Evolutionary conservation across 2,888 invertebrate genomes (phyloP).

Genomic region (Dryomyza anilis): DNA sequence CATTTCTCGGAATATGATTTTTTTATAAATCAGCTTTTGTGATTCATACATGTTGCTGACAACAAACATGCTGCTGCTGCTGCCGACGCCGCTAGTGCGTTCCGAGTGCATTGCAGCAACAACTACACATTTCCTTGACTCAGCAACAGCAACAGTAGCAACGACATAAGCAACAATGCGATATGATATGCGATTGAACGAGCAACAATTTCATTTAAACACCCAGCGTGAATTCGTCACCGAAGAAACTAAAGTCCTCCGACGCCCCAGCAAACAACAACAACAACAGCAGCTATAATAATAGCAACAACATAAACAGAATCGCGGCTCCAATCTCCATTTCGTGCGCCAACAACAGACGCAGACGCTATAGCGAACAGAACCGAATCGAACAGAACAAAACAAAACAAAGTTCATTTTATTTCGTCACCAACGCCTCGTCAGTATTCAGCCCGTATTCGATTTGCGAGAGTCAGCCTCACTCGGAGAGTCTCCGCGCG

Average conservation of each 20-base stretch:
- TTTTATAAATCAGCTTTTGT: not conserved
- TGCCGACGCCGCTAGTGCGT: too few species aligned
- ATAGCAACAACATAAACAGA: not conserved
- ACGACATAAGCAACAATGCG: not conserved
- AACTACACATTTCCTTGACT: not conserved
- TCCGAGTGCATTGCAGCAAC: too few species aligned
- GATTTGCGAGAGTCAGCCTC: slow-evolving; percentile 15
- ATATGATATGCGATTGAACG: too few species aligned
- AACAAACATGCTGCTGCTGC: slow-evolving; percentile 7
- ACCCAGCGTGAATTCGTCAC: too few species aligned
- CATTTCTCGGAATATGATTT: not conserved
- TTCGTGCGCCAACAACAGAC: slow-evolving; percentile 24
- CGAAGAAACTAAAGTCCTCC: not conserved
- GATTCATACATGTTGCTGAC: slow-evolving; percentile 15
- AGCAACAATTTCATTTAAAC: too few species aligned
- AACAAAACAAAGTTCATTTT: slow-evolving; percentile 34
- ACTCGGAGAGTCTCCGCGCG: slow-evolving; percentile 38
- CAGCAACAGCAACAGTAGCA: slow-evolving; percentile 1
- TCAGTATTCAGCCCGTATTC: too few species aligned
- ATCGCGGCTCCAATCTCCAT: not conserved
- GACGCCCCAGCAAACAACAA: not conserved
- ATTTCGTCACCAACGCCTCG: slow-evolving; percentile 46
- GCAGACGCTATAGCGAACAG: too few species aligned
- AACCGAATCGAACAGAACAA: slow-evolving; percentile 23
- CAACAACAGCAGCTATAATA: not conserved